Evolutionary conservation across 2,797 vertebrate genomes (phyloP).

Genomic region (Sparus aurata): DNA sequence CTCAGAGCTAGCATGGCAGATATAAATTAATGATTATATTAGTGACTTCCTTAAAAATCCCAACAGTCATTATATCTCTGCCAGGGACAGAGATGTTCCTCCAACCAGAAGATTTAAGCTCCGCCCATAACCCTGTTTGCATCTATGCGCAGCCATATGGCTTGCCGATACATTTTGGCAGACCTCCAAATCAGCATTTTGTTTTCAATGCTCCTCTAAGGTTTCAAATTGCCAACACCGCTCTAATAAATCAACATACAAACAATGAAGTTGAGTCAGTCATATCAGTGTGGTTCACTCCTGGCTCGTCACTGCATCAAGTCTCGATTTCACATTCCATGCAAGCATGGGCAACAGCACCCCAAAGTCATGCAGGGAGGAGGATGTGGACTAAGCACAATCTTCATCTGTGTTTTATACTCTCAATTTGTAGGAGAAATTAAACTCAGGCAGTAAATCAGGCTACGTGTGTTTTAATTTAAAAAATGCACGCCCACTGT

Average conservation of each 20-base stretch:
- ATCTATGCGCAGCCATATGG: too few relatives aligned
- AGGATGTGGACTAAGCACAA: constrained; percentile 28
- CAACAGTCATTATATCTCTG: neutral
- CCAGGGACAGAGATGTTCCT: neutral
- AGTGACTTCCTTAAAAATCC: neutral
- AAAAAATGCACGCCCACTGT: neutral
- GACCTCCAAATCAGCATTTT: constrained; percentile 28
- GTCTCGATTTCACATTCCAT: constrained; percentile 56
- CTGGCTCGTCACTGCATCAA: constrained; percentile 32
- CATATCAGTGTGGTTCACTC: constrained; percentile 31
- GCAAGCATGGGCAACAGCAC: constrained; percentile 40
- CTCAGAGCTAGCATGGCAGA: neutral
- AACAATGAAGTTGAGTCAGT: constrained; percentile 26
- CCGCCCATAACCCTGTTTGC: neutral
- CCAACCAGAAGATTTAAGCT: neutral
- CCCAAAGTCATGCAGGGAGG: neutral
- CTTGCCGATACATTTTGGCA: constrained; percentile 16
- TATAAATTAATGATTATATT: neutral
- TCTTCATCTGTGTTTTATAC: constrained; percentile 10
- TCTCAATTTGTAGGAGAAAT: constrained; percentile 19
- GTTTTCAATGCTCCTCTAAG: neutral
- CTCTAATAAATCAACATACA: constrained; percentile 38
- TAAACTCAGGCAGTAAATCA: neutral
- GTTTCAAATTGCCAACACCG: constrained; percentile 27
- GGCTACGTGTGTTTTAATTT: neutral